These are phyloP conservation scores for Marcusenius ussheri DNA, from an alignment of 2,113 vertebrate genomes.

Conservation along the genomic window DNA sequence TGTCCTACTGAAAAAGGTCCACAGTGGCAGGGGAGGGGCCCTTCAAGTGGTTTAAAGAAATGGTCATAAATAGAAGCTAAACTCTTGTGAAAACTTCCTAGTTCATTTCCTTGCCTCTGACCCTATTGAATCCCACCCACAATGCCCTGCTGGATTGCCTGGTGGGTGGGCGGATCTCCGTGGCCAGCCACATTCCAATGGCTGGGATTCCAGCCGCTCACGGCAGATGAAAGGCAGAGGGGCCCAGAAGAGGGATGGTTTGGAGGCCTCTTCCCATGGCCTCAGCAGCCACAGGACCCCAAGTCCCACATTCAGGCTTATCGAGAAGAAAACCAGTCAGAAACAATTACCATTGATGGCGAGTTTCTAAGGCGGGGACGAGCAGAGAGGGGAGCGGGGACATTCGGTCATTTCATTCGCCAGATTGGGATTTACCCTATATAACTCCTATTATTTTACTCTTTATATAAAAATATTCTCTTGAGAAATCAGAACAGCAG, in stretches of 20 bases:
- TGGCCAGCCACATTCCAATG: constrained; percentile 50
- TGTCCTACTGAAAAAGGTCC: constrained; percentile 35
- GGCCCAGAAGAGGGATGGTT: constrained; percentile 24
- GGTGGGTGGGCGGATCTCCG: constrained; percentile 38
- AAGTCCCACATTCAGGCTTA: constrained; percentile 44
- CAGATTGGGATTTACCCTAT: constrained; percentile 27
- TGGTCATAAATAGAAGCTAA: constrained; percentile 36
- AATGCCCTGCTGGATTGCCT: constrained; percentile 55
- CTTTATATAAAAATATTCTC: not conserved
- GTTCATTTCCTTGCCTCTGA: constrained; percentile 61
- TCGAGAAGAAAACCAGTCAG: constrained; percentile 52
- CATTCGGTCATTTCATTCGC: constrained; percentile 28
- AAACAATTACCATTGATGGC: constrained; percentile 58
- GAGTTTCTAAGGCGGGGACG: constrained; percentile 41
- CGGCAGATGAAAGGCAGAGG: constrained; percentile 41
- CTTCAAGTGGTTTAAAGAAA: constrained; percentile 27
- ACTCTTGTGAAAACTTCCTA: constrained; percentile 61
- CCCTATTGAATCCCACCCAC: constrained; percentile 55
- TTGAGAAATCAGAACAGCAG: not conserved
- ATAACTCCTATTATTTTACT: too few relatives aligned
- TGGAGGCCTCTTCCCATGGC: constrained; percentile 51
- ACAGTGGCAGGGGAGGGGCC: constrained; percentile 16
- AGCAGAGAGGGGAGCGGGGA: constrained; percentile 49
- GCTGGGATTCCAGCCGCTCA: constrained; percentile 39
- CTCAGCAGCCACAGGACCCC: constrained; percentile 38